Base-by-base conservation (phyloP, 1,140 invertebrate species). In the Lepidurus arcticus region DNA sequence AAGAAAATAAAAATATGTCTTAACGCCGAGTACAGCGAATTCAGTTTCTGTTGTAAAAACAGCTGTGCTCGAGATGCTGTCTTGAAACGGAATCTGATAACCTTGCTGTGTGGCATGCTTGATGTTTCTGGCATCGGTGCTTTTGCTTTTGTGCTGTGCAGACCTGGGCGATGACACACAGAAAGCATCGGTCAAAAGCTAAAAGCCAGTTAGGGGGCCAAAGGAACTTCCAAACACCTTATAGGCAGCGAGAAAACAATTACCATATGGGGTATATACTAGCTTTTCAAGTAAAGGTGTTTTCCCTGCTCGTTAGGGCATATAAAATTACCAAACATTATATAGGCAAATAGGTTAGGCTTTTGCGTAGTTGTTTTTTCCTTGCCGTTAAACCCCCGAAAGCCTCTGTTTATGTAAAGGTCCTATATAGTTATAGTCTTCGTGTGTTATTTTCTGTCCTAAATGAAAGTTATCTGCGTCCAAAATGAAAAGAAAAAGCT, bases 41-140 rank as follows among this genome's bases (percentile, higher is more conserved):
- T 21, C 16, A 65, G 21, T 65, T 21, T 65, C 16, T 65, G 53
- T 13, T n/a, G 53, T 65, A 65, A 65, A 34, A 65, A 65, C 53
- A 65, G 53, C 53, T 65, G 53, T 7, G 16, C 53, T 65, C 53
- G 53, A 21, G 16, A 21, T 65, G n/a, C 13, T 65, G 21, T 65
- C 53, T 65, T 65, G 53, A 21, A 65, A 65, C 21, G 53, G 53
- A 65, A 65, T 65, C 53, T 65, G 53, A 65, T 65, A 65, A 65
- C 53, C 53, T 65, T 65, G 53, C 53, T 65, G 53, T 65, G 53
- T 65, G 53, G 53, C 53, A 65, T 65, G 53, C 53, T n/a, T 65
- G 53, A 65, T 65, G 53, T 65, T 65, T 65, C 53, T 65, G 53
- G 53, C 53, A 65, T 65, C 53, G 53, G 53, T 65, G 53, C 53